A percentile compares a stretch with the other conserved stretches of the same genome.
Evolutionary conservation across 2,888 invertebrate genomes (phyloP).

Genomic region (Microctonus brassicae): DNA sequence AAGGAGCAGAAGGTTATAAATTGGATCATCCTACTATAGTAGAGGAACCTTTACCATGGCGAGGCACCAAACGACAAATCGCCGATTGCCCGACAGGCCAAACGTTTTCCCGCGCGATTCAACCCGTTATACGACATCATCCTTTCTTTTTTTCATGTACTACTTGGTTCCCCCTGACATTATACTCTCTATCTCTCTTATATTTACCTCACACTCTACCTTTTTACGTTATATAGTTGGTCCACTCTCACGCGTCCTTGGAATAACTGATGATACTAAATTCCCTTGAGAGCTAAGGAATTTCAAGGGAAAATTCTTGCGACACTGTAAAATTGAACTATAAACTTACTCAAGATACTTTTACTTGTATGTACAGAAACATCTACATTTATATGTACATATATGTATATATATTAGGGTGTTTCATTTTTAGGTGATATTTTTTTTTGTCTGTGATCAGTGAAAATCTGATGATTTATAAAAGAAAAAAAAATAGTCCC

Average conservation of each 20-base stretch:
- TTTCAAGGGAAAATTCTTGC: constrained; percentile 16
- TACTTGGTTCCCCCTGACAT: constrained; percentile 24
- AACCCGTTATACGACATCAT: constrained; percentile 31
- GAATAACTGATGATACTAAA: constrained; percentile 31
- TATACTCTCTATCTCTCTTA: constrained; percentile 26
- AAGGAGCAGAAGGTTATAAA: constrained; percentile 45
- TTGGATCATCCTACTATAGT: constrained; percentile 47
- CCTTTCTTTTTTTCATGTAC: constrained; percentile 33
- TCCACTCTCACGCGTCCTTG: constrained; percentile 14
- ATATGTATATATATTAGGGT: background rate
- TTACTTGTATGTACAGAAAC: background rate
- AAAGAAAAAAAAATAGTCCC: no score
- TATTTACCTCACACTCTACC: constrained; percentile 22
- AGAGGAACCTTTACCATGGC: constrained; percentile 38
- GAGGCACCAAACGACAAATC: constrained; percentile 44
- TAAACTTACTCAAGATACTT: constrained; percentile 16
- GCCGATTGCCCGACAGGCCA: constrained; percentile 42
- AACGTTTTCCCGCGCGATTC: constrained; percentile 45
- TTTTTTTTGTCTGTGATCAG: no score
- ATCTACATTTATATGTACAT: background rate
- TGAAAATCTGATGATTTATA: no score
- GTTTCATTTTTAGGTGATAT: no score
- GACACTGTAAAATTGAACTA: constrained; percentile 21
- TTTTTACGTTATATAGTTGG: constrained; percentile 31
- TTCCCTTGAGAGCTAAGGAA: constrained; percentile 18